Conservation (phyloP, 1,140 invertebrate species). For the Coenobita brevimanus region DNA sequence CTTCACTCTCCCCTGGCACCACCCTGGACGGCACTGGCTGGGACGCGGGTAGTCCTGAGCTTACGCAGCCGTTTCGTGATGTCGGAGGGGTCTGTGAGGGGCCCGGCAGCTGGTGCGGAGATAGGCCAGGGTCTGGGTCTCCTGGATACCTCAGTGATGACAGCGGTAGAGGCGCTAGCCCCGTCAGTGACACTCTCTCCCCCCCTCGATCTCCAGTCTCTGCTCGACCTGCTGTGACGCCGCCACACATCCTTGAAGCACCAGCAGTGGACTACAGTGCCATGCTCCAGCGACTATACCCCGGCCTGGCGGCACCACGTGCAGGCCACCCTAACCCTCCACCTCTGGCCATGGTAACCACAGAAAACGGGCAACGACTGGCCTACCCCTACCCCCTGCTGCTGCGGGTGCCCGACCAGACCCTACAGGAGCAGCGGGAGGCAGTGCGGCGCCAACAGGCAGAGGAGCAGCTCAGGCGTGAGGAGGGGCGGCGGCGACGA, state of each 20-base stretch:
- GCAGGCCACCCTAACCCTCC: not conserved
- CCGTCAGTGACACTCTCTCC: conserved; percentile 64
- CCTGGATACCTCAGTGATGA: conserved; percentile 68
- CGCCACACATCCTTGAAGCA: conserved; percentile 39
- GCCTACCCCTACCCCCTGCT: conserved; percentile 52
- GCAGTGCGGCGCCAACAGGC: conserved; percentile 45
- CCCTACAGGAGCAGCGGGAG: conserved; percentile 28
- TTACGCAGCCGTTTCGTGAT: conserved; percentile 46
- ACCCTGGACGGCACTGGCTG: not conserved
- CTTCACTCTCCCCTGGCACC: no score
- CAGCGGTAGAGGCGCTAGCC: conserved; percentile 68
- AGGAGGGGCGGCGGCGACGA: conserved; percentile 34
- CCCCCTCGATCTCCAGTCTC: conserved; percentile 59
- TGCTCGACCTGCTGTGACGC: conserved; percentile 57
- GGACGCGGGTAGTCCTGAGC: not conserved
- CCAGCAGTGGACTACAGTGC: conserved; percentile 45
- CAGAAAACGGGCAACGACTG: conserved; percentile 59
- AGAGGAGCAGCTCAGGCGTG: conserved; percentile 49
- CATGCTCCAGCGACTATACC: conserved; percentile 42
- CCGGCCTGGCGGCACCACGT: not conserved
- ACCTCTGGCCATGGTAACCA: conserved; percentile 62
- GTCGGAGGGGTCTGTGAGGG: conserved; percentile 36
- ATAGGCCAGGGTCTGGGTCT: conserved; percentile 44
- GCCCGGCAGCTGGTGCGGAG: conserved; percentile 13
- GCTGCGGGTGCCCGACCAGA: conserved; percentile 32